Base-by-base conservation (phyloP, 2,797 vertebrate species). In the Galaxias olidus region DNA sequence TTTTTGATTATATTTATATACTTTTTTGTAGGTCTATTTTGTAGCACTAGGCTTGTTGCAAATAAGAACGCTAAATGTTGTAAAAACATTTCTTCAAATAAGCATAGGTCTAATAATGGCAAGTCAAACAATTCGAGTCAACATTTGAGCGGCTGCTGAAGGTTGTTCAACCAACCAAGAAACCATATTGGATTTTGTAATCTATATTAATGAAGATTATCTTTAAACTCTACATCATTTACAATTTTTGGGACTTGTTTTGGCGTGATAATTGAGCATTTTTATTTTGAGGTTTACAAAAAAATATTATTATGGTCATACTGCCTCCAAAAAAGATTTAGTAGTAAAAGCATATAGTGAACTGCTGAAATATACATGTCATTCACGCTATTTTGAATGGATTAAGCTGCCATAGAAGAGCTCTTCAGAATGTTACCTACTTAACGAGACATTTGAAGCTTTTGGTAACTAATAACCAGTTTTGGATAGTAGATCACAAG, bases 131-230 rank as follows among this genome's bases (percentile, higher is more conserved):
- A n/a, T n/a, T n/a, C n/a, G n/a, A n/a, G n/a, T n/a, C 86, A 75
- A 90, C 91, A 91, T 92, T 90, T 89, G 84, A 83, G 83, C 80
- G 81, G 79, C 85, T 92, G 86, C 87, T 83, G 84, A 87, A 88
- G 88, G 88, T 88, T 80, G 84, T 88, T 91, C 90, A 90, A 86
- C 87, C 90, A 90, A 90, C 90, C 90, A 92, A 68, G 86, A 91
- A 90, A 91, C 91, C 88, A 91, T 90, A 87, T 90, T n/a, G 84
- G 83, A 83, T 88, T 92, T 89, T 82, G 84, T 81, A 87, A 86
- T 84, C 77, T 69, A 85, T 89, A 90, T 90, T 90, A 91, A 90
- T 91, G 86, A 90, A 86, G 87, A 84, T 81, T 84, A 30, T 30
- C 30, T 30, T 30, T 30, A 30, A 30, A 30, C 30, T 30, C 30